Base-by-base conservation (phyloP, 1,140 invertebrate species). In the Hycleus cichorii region DNA sequence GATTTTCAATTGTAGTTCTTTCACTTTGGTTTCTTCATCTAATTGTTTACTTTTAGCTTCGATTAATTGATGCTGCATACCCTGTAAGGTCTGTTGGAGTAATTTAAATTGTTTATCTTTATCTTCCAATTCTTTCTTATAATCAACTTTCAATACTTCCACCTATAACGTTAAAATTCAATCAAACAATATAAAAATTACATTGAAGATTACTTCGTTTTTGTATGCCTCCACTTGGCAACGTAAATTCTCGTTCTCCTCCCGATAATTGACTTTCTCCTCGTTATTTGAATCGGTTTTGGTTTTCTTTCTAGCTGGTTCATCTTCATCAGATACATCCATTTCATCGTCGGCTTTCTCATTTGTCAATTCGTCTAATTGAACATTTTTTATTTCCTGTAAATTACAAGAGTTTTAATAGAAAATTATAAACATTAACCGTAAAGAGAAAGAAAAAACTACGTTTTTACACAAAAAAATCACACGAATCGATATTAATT, bases 151-250 rank as follows among this genome's bases (percentile, higher is more conserved):
- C 59, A 83, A 65, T 67, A 87, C 60, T 78, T 83, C 78, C 68
- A 82, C 78, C 80, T 81, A 45, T 61, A 68, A 64, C 8, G 24
- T 38, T 38, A 9, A 6, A 9, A 38, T 49, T 42, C 0, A 42
- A n/a, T 42, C 4, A n/a, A 42, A 42, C 11, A 42, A 10, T 7
- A 4, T 10, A 10, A 42, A 10, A 42, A 10, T 1, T 39, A 39
- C 2, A 45, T 45, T 45, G 12, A 47, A 47, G 18, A 47, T 60
- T 53, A 88, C 87, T 77, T 96, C 94, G 77, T 95, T 95, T 71
- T 94, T 93, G 64, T 93, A 95, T 0, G 92, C 93, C 75, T 95
- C 93, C 63, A 97, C 72, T 78, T 97, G 93, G 76, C 92, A 95
- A 45, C 88, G 83, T 32, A 97, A 77, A 64, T 86, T 90, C 62